Conservation (phyloP, 2,113 vertebrate genomes). For the Sturnus vulgaris region DNA sequence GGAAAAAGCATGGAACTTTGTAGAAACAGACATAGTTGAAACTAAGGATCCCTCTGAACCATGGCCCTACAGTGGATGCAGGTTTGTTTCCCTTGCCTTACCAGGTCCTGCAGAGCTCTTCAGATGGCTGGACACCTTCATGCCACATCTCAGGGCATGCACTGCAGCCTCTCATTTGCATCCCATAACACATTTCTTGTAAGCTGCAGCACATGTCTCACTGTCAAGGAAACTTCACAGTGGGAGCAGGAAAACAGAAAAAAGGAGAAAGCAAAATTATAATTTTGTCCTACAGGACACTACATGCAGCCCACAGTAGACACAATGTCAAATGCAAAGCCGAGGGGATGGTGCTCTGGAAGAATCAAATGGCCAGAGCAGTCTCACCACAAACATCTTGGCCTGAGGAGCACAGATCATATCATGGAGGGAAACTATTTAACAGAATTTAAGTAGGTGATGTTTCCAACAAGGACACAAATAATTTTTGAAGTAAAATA, state of each 20-base stretch:
- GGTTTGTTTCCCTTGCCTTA: not conserved
- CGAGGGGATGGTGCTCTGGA: not conserved
- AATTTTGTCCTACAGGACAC: not conserved
- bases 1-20: not conserved
- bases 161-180: rapidly evolving
- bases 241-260: not conserved
- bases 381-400: not conserved
- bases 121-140: not conserved
- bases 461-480: not conserved
- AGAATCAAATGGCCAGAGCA: not conserved
- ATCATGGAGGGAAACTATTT: not conserved
- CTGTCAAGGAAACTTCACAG: not conserved
- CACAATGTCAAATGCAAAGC: not conserved
- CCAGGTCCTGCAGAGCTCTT: not conserved
- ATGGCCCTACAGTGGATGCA: rapidly evolving
- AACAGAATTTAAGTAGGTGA: not conserved
- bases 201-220: not conserved
- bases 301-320: not conserved
- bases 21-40: not conserved
- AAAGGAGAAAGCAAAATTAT: not conserved
- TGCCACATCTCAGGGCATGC: not conserved
- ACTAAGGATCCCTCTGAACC: rapidly evolving
- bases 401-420: not conserved
- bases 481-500: not conserved
- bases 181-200: not conserved